Evolutionary conservation across 2,888 invertebrate genomes (phyloP).

Genomic region (Elegia similella): DNA sequence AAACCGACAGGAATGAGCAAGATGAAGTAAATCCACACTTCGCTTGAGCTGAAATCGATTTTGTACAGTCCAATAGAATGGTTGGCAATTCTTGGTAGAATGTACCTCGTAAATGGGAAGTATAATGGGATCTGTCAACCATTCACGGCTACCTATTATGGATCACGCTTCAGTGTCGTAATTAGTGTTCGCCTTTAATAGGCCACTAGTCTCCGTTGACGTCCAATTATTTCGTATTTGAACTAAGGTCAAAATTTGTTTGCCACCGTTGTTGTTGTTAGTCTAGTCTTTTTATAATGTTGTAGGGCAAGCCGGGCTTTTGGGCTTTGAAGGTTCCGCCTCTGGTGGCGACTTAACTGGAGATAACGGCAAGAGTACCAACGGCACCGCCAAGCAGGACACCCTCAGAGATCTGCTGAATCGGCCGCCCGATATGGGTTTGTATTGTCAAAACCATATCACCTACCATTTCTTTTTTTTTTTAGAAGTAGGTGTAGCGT

Average conservation of each 20-base stretch:
- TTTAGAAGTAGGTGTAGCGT: neutral
- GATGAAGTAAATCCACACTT: neutral
- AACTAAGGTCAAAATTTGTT: neutral
- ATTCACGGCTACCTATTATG: neutral
- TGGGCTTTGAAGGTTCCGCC: slow-evolving; percentile 28
- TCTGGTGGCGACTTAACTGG: slow-evolving; percentile 78
- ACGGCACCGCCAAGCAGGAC: slow-evolving; percentile 67
- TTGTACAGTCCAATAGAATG: neutral
- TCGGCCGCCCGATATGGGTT: slow-evolving; percentile 39
- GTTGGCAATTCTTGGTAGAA: neutral
- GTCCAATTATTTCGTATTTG: neutral
- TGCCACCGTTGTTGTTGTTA: neutral
- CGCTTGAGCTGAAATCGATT: neutral
- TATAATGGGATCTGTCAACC: neutral
- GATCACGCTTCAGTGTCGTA: neutral
- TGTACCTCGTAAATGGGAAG: neutral
- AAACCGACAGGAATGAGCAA: too few relatives aligned
- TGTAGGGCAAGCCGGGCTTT: neutral
- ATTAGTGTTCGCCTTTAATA: neutral
- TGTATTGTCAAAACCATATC: slow-evolving; percentile 1
- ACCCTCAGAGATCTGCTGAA: slow-evolving; percentile 74
- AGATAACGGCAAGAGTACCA: slow-evolving; percentile 49
- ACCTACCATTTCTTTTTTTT: neutral
- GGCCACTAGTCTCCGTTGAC: neutral
- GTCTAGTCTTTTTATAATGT: neutral